Percentiles rank a stretch among this genome's conserved stretches.
phyloP scores from a whole-genome alignment of 2,888 invertebrate genomes.

The Chrysolina americana region DNA sequence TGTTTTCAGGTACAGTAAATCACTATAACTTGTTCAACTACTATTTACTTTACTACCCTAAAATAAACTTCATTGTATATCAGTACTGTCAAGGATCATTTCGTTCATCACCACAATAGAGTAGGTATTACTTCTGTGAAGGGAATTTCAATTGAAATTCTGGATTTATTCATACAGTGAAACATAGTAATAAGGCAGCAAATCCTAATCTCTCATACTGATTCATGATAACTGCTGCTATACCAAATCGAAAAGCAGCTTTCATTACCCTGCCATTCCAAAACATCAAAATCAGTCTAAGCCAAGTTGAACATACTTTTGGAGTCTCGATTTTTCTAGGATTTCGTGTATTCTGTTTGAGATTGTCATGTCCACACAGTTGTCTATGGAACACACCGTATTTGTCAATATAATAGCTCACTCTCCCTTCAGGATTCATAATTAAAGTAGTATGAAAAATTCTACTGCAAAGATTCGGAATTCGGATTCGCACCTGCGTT shows the following conservation, averaged over 20 bases:
- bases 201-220: conserved; percentile 65
- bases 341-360: conserved; percentile 18
- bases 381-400: conserved; percentile 55
- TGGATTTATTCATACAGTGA: conserved; percentile 57
- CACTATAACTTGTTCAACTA: no score
- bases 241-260: conserved; percentile 64
- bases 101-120: no score
- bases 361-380: conserved; percentile 35
- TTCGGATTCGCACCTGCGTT: no score
- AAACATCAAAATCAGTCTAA: conserved; percentile 64
- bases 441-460: not conserved
- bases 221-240: conserved; percentile 66
- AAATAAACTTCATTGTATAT: no score
- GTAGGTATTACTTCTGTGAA: no score
- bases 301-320: conserved; percentile 59
- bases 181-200: conserved; percentile 63
- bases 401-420: conserved; percentile 54
- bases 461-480: not conserved
- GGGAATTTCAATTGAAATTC: not conserved
- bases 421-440: conserved; percentile 45
- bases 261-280: conserved; percentile 65
- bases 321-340: conserved; percentile 32
- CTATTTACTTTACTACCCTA: no score
- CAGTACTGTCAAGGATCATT: no score
- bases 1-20: no score